Conservation (phyloP, 2,888 invertebrate species). For the Pedicia rivosa region DNA sequence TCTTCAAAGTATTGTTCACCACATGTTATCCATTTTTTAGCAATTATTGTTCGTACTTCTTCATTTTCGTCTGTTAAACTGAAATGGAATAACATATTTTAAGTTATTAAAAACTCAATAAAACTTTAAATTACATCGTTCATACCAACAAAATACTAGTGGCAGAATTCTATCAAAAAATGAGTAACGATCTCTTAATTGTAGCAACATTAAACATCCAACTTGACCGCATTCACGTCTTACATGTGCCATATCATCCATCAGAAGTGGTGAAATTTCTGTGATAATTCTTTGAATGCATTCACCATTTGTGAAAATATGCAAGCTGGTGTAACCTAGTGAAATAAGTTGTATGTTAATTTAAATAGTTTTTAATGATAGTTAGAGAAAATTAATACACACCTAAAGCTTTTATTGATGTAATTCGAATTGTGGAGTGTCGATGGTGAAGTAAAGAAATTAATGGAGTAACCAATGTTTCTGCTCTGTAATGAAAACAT, state of each 20-base stretch:
- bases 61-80: conserved; percentile 66
- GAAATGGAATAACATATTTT: conserved; percentile 11
- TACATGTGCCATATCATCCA: conserved; percentile 69
- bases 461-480: conserved; percentile 56
- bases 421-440: conserved; percentile 62
- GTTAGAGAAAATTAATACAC: conserved; percentile 14
- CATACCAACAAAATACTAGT: conserved; percentile 66
- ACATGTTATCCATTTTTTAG: conserved; percentile 48
- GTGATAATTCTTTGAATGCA: conserved; percentile 54
- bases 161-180: conserved; percentile 78
- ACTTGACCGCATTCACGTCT: conserved; percentile 59
- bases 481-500: conserved; percentile 61
- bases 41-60: conserved; percentile 48
- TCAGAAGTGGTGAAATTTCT: conserved; percentile 72
- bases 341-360: too few relatives aligned
- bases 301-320: conserved; percentile 47
- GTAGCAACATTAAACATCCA: conserved; percentile 61
- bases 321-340: conserved; percentile 48
- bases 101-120: background rate
- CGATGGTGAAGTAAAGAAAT: conserved; percentile 61
- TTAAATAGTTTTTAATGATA: background rate
- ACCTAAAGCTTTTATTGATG: conserved; percentile 59
- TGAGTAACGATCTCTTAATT: conserved; percentile 73
- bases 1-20: conserved; percentile 70
- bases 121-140: conserved; percentile 9